Base-by-base conservation (phyloP, 2,113 vertebrate species). In the Talpa occidentalis region DNA sequence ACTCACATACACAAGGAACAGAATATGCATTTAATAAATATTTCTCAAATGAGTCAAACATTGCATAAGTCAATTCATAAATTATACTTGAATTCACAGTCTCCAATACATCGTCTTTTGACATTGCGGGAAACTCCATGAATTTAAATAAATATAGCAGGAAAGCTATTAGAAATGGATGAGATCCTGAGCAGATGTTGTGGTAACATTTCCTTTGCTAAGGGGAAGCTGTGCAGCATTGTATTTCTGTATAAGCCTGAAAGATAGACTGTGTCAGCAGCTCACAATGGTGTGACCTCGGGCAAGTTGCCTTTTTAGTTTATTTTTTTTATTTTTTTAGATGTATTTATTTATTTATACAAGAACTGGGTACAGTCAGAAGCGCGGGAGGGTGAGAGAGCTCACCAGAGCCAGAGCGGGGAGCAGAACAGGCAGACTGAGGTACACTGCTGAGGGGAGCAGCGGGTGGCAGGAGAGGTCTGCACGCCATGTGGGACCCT, bases 1-100 rank as follows among this genome's bases (percentile, higher is more conserved):
- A 35, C 21, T 21, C 37, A 9, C 22, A 12, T 26, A 22, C 85
- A 12, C 28, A 28, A 49, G 37, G 10, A 91, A 24, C 19, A 59
- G 4, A 42, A 24, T 16, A 44, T 28, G 26, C 64, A 24, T 4
- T 56, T 62, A 49, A n/a, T 44, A 88, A 44, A 84, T 52, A 10
- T 62, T 81, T 95, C 56, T 77, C 42, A 87, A 93, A 35, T 78
- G 32, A 69, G 12, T 5, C 85, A 40, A 62, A 73, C 26, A 60
- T 30, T 62, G 59, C 10, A 40, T 67, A 62, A 67, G 21, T n/a
- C 28, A 78, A 17, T 88, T 67, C 12, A 70, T 64, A 59, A 80
- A 35, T 47, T 60, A 54, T n/a, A 56, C 66, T 86, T 47, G 32
- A 92, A 85, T 85, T 70, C 11, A 54, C 8, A 79, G 24, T 19